These are phyloP conservation scores for Drosophila recens DNA, from an alignment of 2,888 invertebrate genomes.

Conservation along the genomic window DNA sequence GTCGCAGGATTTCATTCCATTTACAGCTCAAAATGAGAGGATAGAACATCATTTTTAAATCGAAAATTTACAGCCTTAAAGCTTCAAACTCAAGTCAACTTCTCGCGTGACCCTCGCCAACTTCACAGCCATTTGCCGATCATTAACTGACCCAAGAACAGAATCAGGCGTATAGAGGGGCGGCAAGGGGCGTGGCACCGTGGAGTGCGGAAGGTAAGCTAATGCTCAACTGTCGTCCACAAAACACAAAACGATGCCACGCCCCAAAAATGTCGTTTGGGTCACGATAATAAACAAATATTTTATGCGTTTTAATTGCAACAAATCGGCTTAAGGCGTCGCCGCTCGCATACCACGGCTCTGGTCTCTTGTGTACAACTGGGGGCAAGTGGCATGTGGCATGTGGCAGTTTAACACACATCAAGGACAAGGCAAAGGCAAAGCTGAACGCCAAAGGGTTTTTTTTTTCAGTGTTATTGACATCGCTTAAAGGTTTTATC, in stretches of 20 bases:
- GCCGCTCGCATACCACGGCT: slow-evolving; percentile 8
- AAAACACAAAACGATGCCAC: slow-evolving; percentile 22
- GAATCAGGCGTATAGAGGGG: background rate
- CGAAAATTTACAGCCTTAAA: background rate
- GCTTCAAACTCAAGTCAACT: background rate
- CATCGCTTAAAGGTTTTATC: slow-evolving; percentile 33
- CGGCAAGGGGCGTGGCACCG: slow-evolving; percentile 1
- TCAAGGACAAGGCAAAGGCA: slow-evolving; percentile 22
- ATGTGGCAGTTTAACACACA: slow-evolving; percentile 3
- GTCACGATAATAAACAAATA: slow-evolving; percentile 58
- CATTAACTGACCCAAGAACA: slow-evolving; percentile 13
- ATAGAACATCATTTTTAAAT: background rate
- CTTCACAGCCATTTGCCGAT: background rate
- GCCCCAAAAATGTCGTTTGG: slow-evolving; percentile 43
- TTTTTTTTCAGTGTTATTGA: slow-evolving; percentile 25
- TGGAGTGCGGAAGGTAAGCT: background rate
- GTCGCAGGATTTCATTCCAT: background rate
- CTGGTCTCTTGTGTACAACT: background rate
- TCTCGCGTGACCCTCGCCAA: background rate
- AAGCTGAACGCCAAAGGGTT: slow-evolving; percentile 40
- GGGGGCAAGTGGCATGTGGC: slow-evolving; percentile 12
- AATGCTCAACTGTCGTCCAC: slow-evolving; percentile 9
- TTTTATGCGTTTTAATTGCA: slow-evolving; percentile 61
- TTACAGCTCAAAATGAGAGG: background rate
- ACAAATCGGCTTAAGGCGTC: slow-evolving; percentile 58